A percentile compares a stretch with the other conserved stretches of the same genome.
These are phyloP conservation scores for Holacanthus passer DNA, from an alignment of 2,113 vertebrate genomes.

Conservation along the genomic window DNA sequence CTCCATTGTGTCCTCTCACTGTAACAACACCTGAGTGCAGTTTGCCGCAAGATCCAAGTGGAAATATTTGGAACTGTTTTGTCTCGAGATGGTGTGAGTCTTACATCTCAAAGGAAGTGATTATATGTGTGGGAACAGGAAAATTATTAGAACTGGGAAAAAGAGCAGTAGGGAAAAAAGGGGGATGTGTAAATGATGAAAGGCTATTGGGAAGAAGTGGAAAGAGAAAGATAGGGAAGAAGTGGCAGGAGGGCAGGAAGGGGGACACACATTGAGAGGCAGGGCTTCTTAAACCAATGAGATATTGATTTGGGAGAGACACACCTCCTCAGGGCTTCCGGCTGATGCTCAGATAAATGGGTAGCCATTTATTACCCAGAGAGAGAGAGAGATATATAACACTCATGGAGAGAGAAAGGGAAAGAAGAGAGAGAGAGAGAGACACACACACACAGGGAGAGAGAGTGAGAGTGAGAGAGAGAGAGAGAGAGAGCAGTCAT, in stretches of 20 bases:
- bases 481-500: conserved; percentile 2
- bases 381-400: conserved; percentile 55
- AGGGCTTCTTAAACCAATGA: conserved; percentile 77
- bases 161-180: no score
- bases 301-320: conserved; percentile 75
- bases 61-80: background rate
- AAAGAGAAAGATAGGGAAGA: background rate
- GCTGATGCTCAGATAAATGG: conserved; percentile 75
- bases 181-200: conserved; percentile 25
- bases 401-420: conserved; percentile 23
- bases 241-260: background rate
- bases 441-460: conserved; percentile 22
- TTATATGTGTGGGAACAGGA: no score
- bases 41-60: background rate
- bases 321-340: conserved; percentile 70
- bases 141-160: no score
- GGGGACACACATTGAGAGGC: conserved; percentile 44
- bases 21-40: background rate
- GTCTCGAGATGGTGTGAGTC: no score
- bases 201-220: background rate
- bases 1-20: background rate
- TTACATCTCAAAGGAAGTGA: no score
- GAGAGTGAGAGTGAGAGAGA: background rate
- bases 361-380: conserved; percentile 69
- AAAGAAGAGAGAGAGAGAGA: conserved; percentile 1